These are phyloP conservation scores for Butastur rufipennis DNA, from an alignment of 2,113 vertebrate genomes.

Conservation along the genomic window DNA sequence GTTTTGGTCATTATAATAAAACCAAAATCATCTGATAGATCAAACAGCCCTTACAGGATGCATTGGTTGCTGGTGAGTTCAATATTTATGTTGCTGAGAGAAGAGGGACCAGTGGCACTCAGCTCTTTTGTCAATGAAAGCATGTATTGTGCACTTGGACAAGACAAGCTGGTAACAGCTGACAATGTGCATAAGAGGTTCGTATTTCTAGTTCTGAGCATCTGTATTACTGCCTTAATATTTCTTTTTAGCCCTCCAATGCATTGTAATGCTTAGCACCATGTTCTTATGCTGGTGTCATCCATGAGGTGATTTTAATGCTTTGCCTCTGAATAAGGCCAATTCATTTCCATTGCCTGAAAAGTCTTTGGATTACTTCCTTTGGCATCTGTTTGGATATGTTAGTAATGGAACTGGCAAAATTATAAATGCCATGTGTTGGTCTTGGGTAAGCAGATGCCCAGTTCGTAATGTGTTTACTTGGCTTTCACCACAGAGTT, in stretches of 20 bases:
- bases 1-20: background rate
- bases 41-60: background rate
- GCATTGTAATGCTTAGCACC: background rate
- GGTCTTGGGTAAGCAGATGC: constrained; percentile 23
- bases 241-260: background rate
- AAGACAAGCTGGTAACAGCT: background rate
- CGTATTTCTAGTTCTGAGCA: background rate
- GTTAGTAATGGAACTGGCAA: constrained; percentile 18
- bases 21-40: background rate
- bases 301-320: background rate
- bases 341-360: background rate
- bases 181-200: background rate
- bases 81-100: background rate
- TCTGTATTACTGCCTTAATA: background rate
- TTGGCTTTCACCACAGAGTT: constrained; percentile 20
- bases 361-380: background rate
- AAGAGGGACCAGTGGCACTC: background rate
- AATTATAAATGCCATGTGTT: constrained; percentile 32
- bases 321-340: constrained; percentile 3
- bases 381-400: background rate
- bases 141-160: background rate
- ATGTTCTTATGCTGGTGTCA: background rate
- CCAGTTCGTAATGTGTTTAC: background rate
- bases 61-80: background rate
- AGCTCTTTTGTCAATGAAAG: background rate